A percentile compares a stretch with the other conserved stretches of the same genome.
Evolutionary conservation across 2,113 vertebrate species (phyloP).

Genomic region (Neomonachus schauinslandi): DNA sequence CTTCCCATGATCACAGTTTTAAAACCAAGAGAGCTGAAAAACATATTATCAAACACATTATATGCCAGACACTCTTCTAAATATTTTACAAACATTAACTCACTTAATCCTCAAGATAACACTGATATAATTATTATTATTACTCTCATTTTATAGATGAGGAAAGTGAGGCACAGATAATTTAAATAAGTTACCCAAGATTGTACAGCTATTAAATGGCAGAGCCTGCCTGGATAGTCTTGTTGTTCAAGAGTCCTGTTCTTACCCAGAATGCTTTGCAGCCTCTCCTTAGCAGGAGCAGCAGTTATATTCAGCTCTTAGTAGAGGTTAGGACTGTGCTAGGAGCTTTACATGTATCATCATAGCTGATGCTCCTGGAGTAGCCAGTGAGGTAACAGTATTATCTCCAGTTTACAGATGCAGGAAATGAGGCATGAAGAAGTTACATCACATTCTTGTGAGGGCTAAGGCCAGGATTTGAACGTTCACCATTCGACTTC

Average conservation of each 20-base stretch:
- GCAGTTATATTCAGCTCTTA: background rate
- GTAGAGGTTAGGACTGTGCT: background rate
- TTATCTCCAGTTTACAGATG: background rate
- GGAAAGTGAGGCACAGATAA: background rate
- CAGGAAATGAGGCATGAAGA: background rate
- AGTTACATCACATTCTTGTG: background rate
- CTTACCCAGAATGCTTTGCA: background rate
- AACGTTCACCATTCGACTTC: background rate
- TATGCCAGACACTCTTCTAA: background rate
- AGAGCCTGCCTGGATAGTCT: background rate
- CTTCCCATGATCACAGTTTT: background rate
- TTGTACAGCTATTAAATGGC: background rate
- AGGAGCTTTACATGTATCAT: background rate
- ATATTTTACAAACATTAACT: slow-evolving; percentile 18
- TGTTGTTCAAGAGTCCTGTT: background rate
- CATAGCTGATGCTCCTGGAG: background rate
- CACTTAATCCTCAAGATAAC: background rate
- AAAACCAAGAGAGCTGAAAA: background rate
- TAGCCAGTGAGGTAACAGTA: background rate
- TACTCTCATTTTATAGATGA: background rate
- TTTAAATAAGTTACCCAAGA: background rate
- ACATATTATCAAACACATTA: background rate
- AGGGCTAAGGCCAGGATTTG: background rate
- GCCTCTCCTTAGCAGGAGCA: background rate
- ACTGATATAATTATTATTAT: background rate